Evolutionary conservation across 1,140 invertebrate species (phyloP), one percentile per base, ranked within the genome.

Genomic region (Aplysia californica): DNA sequence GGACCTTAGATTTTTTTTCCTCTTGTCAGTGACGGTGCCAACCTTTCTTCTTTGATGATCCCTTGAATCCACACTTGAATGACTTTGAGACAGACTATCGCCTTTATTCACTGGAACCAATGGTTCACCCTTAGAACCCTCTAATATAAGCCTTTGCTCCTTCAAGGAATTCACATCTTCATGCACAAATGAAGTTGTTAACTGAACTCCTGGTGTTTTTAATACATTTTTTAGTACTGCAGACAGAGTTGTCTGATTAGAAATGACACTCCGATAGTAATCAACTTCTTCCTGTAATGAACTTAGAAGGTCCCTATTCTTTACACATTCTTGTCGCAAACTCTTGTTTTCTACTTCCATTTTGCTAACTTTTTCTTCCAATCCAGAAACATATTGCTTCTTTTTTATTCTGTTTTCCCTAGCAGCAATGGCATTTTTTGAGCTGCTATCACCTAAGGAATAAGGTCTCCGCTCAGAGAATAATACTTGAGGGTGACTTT

Each of bases 361-460:
- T 3, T 67, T 50, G 35, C 74, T 61, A 6, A 78, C 68, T 18
- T 66, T 56, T 23, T 78, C 78, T 68, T 84, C 80, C 58, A 84
- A 75, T 29, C 65, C 76, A 50, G 79, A 35, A 3, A 83, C 33
- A 39, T 84, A 82, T 29, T 76, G 58, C 58, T 84, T 84, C 75
- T 83, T 84, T 58, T 76, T 81, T 36, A 77, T 39, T 33, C 83
- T 70, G 41, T 83, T 84, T 66, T 83, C 81, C 21, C 83, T 65
- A 41, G 83, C 83, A 36, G 79, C 79, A 50, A 83, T 72, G 20
- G 83, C 83, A n/a, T n/a, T n/a, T n/a, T n/a, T n/a, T n/a, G n/a
- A n/a, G n/a, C n/a, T n/a, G n/a, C n/a, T n/a, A n/a, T n/a, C n/a
- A n/a, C n/a, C n/a, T n/a, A n/a, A n/a, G n/a, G n/a, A n/a, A n/a